Percentiles rank a stretch among this genome's conserved stretches.
These are phyloP conservation scores for Electrophaes corylata DNA, from an alignment of 2,888 invertebrate species.

Conservation along the genomic window DNA sequence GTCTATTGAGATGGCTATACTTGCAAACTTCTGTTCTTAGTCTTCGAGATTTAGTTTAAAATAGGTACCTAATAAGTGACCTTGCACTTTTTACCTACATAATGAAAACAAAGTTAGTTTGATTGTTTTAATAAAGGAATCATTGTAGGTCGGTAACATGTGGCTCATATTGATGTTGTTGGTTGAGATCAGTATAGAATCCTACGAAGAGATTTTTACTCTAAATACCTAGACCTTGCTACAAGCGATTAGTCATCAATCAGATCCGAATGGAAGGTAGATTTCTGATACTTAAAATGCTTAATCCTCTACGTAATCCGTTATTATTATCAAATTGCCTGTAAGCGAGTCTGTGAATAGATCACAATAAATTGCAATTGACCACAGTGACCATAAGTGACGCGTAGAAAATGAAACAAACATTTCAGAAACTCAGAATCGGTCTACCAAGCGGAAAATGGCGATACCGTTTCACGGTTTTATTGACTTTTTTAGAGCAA, in stretches of 20 bases:
- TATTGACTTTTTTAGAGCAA: slow-evolving; percentile 38
- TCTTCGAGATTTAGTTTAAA: neutral
- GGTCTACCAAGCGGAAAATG: slow-evolving; percentile 76
- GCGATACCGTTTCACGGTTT: slow-evolving; percentile 70
- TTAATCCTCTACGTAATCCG: no score
- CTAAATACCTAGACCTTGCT: slow-evolving; percentile 51
- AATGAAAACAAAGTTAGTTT: neutral
- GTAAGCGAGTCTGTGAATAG: slow-evolving; percentile 28
- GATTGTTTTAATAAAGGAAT: neutral
- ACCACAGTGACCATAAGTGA: slow-evolving; percentile 46
- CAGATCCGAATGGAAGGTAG: slow-evolving; percentile 53
- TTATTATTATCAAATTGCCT: neutral
- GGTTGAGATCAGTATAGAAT: slow-evolving; percentile 25
- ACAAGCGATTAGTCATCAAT: slow-evolving; percentile 69
- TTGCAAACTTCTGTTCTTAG: no score
- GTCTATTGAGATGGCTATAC: no score
- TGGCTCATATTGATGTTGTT: neutral
- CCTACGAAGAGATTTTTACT: slow-evolving; percentile 36
- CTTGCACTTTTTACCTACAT: neutral
- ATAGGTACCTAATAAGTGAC: neutral
- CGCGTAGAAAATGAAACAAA: slow-evolving; percentile 60
- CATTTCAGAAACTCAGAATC: slow-evolving; percentile 58
- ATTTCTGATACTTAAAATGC: slow-evolving; percentile 23
- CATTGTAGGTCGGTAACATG: no score
- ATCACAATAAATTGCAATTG: slow-evolving; percentile 5